These are phyloP conservation scores for Lithosia quadra DNA, from an alignment of 2,888 invertebrate species.

Conservation along the genomic window DNA sequence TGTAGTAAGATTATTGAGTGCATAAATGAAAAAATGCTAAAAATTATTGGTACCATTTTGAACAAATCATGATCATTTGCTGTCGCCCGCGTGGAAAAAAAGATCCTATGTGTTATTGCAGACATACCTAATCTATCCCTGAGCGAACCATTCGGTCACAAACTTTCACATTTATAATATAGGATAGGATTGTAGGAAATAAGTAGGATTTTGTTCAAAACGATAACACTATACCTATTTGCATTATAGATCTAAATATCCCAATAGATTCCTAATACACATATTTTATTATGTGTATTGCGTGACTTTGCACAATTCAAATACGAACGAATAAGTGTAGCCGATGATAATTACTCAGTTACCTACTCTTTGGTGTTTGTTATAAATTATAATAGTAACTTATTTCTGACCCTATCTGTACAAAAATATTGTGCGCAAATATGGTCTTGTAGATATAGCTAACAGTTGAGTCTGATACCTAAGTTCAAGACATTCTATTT, in stretches of 20 bases:
- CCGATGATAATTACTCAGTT: conserved; percentile 19
- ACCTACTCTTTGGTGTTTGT: conserved; percentile 19
- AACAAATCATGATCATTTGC: too few relatives aligned
- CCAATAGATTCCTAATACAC: neutral
- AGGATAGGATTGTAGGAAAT: too few relatives aligned
- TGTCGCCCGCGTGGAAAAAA: too few relatives aligned
- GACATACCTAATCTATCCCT: too few relatives aligned
- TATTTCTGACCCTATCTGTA: conserved; percentile 33
- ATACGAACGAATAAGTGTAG: conserved; percentile 1
- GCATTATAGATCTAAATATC: neutral
- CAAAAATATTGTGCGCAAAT: conserved; percentile 32
- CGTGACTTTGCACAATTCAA: conserved; percentile 34
- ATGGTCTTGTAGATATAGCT: conserved; percentile 16
- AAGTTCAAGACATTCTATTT: conserved; percentile 47
- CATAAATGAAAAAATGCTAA: too few relatives aligned
- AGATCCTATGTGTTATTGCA: too few relatives aligned
- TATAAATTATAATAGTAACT: conserved; percentile 10
- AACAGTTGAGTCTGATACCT: conserved; percentile 39
- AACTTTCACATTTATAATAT: too few relatives aligned
- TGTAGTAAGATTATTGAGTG: neutral
- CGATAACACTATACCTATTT: too few relatives aligned
- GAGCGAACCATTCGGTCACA: too few relatives aligned
- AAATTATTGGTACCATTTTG: too few relatives aligned
- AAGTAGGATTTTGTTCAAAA: too few relatives aligned
- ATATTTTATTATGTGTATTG: conserved; percentile 13